phyloP scores from a whole-genome alignment of 1,140 invertebrate genomes.

The Drosophila equinoxialis region DNA sequence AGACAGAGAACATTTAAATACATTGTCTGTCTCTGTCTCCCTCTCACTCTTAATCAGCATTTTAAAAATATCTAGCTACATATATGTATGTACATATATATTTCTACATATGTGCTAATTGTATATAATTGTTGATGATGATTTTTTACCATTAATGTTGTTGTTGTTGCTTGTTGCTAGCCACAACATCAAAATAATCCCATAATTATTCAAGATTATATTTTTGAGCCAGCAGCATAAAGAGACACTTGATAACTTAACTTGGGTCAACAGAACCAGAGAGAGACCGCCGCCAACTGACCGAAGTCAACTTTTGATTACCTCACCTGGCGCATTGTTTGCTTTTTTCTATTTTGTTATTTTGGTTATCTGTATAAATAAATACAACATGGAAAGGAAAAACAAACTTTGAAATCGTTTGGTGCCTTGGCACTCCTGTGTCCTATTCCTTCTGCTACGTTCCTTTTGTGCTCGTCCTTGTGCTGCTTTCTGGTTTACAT shows the following conservation, averaged over 20 bases:
- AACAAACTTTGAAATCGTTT: neutral
- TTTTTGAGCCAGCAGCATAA: conserved; percentile 34
- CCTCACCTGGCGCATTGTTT: conserved; percentile 36
- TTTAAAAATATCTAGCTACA: conserved; percentile 43
- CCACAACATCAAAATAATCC: conserved; percentile 8
- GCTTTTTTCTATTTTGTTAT: neutral
- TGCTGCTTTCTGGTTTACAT: neutral
- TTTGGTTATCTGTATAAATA: conserved; percentile 29
- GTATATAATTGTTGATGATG: conserved; percentile 49
- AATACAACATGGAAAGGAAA: neutral
- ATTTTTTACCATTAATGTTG: conserved; percentile 1
- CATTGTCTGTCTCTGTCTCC: neutral
- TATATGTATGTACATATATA: conserved; percentile 14
- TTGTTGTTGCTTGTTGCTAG: conserved; percentile 13
- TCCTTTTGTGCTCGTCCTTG: conserved; percentile 14
- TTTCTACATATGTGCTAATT: conserved; percentile 43
- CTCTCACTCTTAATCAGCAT: conserved; percentile 48
- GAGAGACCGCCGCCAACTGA: neutral
- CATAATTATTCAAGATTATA: conserved; percentile 69
- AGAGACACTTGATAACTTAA: conserved; percentile 21
- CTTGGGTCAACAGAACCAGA: conserved; percentile 30
- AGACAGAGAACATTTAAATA: too few species aligned
- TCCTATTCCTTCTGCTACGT: neutral
- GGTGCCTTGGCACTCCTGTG: neutral
- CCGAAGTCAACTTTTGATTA: conserved; percentile 21